phyloP scores from a whole-genome alignment of 2,113 vertebrate species.

The Melanotaenia duboulayi region DNA sequence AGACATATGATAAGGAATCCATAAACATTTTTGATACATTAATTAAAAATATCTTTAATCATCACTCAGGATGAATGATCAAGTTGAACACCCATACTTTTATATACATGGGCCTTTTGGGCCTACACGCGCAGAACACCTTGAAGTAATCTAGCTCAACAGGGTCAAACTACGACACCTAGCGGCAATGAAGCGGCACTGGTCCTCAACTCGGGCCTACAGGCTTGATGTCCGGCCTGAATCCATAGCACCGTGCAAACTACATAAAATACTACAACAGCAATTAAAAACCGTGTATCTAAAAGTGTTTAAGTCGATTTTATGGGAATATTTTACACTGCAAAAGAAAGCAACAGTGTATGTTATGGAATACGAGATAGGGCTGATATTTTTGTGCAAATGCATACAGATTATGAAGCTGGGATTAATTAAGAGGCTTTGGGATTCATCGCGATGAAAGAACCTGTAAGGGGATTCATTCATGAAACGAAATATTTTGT shows the following conservation, averaged over 20 bases:
- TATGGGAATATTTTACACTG: not conserved
- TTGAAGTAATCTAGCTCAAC: not conserved
- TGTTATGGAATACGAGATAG: too few relatives aligned
- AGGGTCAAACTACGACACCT: slow-evolving; percentile 70
- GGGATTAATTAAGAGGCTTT: too few relatives aligned
- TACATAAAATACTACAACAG: not conserved
- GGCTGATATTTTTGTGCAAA: too few relatives aligned
- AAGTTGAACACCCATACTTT: not conserved
- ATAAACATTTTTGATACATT: too few relatives aligned
- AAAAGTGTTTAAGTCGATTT: too few relatives aligned
- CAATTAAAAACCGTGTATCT: fast-evolving
- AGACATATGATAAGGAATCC: too few relatives aligned
- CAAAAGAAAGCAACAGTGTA: too few relatives aligned
- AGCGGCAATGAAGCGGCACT: slow-evolving; percentile 37
- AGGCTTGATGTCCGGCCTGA: slow-evolving; percentile 25
- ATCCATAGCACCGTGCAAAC: slow-evolving; percentile 9
- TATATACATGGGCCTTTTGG: slow-evolving; percentile 2
- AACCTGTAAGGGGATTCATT: too few relatives aligned
- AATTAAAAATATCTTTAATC: too few relatives aligned
- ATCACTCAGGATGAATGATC: not conserved
- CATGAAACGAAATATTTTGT: too few relatives aligned
- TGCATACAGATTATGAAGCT: too few relatives aligned
- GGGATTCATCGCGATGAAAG: too few relatives aligned
- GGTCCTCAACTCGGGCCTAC: slow-evolving; percentile 29
- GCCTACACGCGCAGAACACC: not conserved